These are phyloP conservation scores for Mythimna lalbum DNA, from an alignment of 2,888 invertebrate species.

Conservation along the genomic window DNA sequence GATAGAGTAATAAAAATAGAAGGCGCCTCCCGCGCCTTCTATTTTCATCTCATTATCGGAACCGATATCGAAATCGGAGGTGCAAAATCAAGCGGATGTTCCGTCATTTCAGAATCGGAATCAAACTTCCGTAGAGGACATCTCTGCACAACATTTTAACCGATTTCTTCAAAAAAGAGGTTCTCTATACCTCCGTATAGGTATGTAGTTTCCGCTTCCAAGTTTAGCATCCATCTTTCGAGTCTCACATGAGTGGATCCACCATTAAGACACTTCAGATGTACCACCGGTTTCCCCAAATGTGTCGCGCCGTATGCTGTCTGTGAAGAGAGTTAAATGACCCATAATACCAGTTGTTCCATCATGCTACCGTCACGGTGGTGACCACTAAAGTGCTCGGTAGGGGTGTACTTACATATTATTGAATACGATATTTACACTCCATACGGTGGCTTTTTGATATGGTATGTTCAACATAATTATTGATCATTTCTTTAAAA, in stretches of 20 bases:
- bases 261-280: conserved; percentile 11
- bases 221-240: not conserved
- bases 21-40: no score
- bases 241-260: not conserved
- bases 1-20: no score
- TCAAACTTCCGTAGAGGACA: no score
- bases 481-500: not conserved
- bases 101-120: no score
- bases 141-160: not conserved
- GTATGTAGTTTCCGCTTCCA: not conserved
- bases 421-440: conserved; percentile 2
- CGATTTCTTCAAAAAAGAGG: not conserved
- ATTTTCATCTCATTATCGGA: no score
- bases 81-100: no score
- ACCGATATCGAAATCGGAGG: no score
- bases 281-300: conserved; percentile 23
- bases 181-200: not conserved
- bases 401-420: conserved; percentile 12
- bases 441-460: not conserved
- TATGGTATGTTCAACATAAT: no score
- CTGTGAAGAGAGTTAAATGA: conserved; percentile 44
- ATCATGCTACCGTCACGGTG: conserved; percentile 36
- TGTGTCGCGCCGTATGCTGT: conserved; percentile 8
- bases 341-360: conserved; percentile 39
- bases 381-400: conserved; percentile 7